Evolutionary conservation across 2,888 invertebrate species (phyloP).

Genomic region (Falcaria lacertinaria): DNA sequence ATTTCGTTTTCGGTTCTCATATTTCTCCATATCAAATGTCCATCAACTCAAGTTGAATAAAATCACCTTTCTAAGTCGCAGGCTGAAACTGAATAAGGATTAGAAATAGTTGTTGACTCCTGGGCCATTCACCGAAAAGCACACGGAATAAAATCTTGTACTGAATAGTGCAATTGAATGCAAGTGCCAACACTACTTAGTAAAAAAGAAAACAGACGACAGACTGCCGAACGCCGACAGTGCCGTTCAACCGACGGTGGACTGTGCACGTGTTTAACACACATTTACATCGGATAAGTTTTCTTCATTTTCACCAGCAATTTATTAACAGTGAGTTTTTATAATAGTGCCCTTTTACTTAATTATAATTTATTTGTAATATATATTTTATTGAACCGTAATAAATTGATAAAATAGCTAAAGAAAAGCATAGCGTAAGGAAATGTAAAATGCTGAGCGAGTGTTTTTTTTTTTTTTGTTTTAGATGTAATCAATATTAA

Average conservation of each 20-base stretch:
- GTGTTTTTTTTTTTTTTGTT: too few relatives aligned
- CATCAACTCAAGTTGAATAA: too few relatives aligned
- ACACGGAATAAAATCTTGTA: slow-evolving; percentile 23
- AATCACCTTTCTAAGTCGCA: too few relatives aligned
- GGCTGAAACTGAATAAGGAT: too few relatives aligned
- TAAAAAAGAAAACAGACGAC: slow-evolving; percentile 1
- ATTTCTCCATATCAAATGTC: too few relatives aligned
- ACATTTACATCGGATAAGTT: not conserved
- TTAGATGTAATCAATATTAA: too few relatives aligned
- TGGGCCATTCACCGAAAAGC: slow-evolving; percentile 35
- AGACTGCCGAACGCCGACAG: not conserved
- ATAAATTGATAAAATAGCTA: too few relatives aligned
- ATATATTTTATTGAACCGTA: too few relatives aligned
- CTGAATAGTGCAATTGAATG: not conserved
- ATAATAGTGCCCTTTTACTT: not conserved
- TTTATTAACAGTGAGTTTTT: not conserved
- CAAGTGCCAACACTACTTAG: not conserved
- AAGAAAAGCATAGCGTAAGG: too few relatives aligned
- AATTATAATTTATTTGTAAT: too few relatives aligned
- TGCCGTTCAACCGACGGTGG: not conserved
- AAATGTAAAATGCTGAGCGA: too few relatives aligned
- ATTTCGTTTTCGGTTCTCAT: too few relatives aligned
- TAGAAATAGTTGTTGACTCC: slow-evolving; percentile 31
- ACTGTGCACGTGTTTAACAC: slow-evolving; percentile 1
- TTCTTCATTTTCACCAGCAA: not conserved